Evolutionary conservation across 2,888 invertebrate species (phyloP), one percentile per base, ranked within the genome.

Genomic region (Baronia brevicornis): DNA sequence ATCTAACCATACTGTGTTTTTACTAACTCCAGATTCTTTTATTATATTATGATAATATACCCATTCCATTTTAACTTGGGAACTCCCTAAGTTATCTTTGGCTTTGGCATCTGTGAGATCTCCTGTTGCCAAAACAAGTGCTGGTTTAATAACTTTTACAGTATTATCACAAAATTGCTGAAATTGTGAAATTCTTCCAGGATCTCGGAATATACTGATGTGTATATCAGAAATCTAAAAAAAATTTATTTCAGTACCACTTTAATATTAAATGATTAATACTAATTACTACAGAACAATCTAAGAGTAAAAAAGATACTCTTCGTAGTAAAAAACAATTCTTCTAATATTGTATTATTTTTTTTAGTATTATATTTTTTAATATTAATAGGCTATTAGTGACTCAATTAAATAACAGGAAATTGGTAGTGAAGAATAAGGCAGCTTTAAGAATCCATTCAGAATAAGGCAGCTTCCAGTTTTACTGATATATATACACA

Each of bases 91-190:
- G 47, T 89, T 88, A 66, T 94, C 91, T 49, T 80, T 82, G 6
- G 90, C 89, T 73, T 93, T 95, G 3, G 95, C 95, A 87, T 96
- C 96, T 6, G 95, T 95, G 36, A 96, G 75, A 68, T 96, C 96
- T 20, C 96, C 96, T 35, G 94, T 91, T 2, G 94, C 94, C 37
- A 96, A 73, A 9, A 96, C 94, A 37, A 94, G 78, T 5, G 82
- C 65, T 15, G 96, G 96, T 48, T 89, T 88, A 38, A 96, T 90
- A 30, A 85, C 80, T 54, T 87, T 86, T 1, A 96, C 80, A 17
- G 93, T 93, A 37, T 80, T 80, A 44, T 90, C 88, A 70, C 94
- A 94, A 74, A 96, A 96, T 56, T 91, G 90, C 58, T 88, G 87
- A 35, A 96, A 88, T 52, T 95, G 91, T 15, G 88, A 86, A 57